Evolutionary conservation across 1,140 invertebrate genomes (phyloP).

Genomic region (Drosophila nikananu): DNA sequence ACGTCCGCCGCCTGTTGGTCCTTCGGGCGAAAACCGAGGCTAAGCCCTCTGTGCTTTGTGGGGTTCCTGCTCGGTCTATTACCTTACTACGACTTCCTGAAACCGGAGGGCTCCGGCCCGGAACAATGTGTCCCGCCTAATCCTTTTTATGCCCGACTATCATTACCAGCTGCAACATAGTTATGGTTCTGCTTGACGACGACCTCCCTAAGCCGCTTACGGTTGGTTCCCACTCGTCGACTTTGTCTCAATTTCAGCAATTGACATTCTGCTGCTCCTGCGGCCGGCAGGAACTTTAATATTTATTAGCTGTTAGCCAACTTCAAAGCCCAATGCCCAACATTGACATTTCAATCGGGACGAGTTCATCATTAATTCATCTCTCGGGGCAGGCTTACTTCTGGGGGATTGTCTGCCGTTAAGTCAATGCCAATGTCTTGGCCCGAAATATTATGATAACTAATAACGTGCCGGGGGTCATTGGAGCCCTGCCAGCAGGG

Average conservation of each 20-base stretch:
- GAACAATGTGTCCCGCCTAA: constrained; percentile 67
- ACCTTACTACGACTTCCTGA: constrained; percentile 78
- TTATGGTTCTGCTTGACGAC: constrained; percentile 68
- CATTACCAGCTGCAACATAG: constrained; percentile 68
- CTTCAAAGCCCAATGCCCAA: constrained; percentile 49
- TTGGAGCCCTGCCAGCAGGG: constrained; percentile 1
- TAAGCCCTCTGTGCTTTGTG: constrained; percentile 50
- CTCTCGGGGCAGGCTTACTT: constrained; percentile 9
- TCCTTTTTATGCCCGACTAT: constrained; percentile 70
- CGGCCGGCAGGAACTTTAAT: constrained; percentile 50
- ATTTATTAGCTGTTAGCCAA: constrained; percentile 56
- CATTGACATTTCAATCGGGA: constrained; percentile 62
- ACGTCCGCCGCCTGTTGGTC: background rate
- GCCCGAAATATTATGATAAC: constrained; percentile 10
- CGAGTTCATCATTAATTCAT: constrained; percentile 36
- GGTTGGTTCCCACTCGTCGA: constrained; percentile 8
- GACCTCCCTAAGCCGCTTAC: constrained; percentile 67
- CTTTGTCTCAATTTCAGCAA: constrained; percentile 67
- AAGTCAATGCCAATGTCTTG: constrained; percentile 14
- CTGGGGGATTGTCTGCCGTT: background rate
- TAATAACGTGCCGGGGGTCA: constrained; percentile 16
- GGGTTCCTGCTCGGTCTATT: constrained; percentile 53
- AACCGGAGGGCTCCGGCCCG: constrained; percentile 22
- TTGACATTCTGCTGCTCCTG: constrained; percentile 49
- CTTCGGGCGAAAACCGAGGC: background rate